Evolutionary conservation across 2,113 vertebrate genomes (phyloP).

Genomic region (Murina feae): DNA sequence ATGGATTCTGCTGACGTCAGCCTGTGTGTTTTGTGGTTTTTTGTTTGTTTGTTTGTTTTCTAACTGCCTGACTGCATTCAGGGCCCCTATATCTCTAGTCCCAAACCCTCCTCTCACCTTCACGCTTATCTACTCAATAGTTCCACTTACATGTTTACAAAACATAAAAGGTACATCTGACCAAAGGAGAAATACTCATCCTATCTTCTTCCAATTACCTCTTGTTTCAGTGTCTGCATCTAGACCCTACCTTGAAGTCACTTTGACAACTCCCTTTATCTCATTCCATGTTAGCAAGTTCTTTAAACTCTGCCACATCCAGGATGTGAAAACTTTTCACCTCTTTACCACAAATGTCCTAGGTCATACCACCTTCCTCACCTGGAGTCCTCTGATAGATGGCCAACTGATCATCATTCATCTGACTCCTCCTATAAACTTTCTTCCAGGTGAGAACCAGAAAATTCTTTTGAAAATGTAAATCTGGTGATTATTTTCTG

Average conservation of each 20-base stretch:
- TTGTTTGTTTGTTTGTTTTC: not conserved
- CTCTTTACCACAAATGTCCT: not conserved
- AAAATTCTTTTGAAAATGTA: not conserved
- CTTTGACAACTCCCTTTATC: not conserved
- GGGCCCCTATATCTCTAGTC: not conserved
- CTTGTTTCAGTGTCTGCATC: not conserved
- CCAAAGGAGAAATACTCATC: not conserved
- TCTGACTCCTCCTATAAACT: not conserved
- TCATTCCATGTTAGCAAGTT: not conserved
- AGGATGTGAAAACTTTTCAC: not conserved
- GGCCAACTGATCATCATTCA: not conserved
- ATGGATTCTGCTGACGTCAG: not conserved
- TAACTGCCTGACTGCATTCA: not conserved
- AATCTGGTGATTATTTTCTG: not conserved
- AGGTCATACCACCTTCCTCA: not conserved
- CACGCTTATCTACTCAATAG: not conserved
- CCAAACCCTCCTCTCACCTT: not conserved
- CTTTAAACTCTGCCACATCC: not conserved
- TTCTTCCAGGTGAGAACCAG: not conserved
- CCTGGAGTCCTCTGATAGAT: not conserved
- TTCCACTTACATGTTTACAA: not conserved
- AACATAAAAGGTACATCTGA: not conserved
- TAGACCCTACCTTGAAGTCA: not conserved
- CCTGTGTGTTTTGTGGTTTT: too few species aligned
- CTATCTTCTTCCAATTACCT: not conserved